Conservation (phyloP, 1,140 invertebrate species). For the Drosophila nigrodunni region DNA sequence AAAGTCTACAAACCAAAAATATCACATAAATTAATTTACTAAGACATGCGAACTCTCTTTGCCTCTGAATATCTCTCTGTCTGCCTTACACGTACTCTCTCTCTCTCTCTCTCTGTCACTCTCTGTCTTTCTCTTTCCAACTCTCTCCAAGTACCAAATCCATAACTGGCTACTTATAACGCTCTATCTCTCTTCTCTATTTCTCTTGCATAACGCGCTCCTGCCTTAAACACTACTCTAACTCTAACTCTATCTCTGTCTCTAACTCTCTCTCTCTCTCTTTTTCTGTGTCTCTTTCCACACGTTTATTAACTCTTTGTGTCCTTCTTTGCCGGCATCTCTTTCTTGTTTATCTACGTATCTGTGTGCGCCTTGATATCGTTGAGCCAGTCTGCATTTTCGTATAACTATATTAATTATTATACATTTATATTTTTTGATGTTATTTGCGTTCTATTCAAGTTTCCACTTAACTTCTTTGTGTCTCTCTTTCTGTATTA, state of each 20-base stretch:
- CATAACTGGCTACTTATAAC: conserved; percentile 60
- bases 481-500: conserved; percentile 60
- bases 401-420: conserved; percentile 49
- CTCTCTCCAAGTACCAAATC: conserved; percentile 31
- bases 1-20: conserved; percentile 35
- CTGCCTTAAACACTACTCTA: conserved; percentile 8
- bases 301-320: conserved; percentile 28
- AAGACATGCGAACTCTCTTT: conserved; percentile 40
- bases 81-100: conserved; percentile 45
- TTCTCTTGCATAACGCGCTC: conserved; percentile 6
- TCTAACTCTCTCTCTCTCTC: conserved; percentile 30
- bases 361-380: conserved; percentile 65
- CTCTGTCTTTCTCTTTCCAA: conserved; percentile 29
- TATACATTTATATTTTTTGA: conserved; percentile 34
- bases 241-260: conserved; percentile 18
- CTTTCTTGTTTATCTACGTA: conserved; percentile 61
- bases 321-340: conserved; percentile 42
- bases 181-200: conserved; percentile 33
- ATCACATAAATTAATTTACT: conserved; percentile 35
- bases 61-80: conserved; percentile 41
- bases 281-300: conserved; percentile 15
- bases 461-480: conserved; percentile 51
- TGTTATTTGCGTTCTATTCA: conserved; percentile 47
- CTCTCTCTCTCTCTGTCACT: conserved; percentile 35
- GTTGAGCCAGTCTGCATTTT: conserved; percentile 74